Evolutionary conservation across 2,888 invertebrate genomes (phyloP), one percentile per base, ranked within the genome.

Genomic region (Heliconius sara): DNA sequence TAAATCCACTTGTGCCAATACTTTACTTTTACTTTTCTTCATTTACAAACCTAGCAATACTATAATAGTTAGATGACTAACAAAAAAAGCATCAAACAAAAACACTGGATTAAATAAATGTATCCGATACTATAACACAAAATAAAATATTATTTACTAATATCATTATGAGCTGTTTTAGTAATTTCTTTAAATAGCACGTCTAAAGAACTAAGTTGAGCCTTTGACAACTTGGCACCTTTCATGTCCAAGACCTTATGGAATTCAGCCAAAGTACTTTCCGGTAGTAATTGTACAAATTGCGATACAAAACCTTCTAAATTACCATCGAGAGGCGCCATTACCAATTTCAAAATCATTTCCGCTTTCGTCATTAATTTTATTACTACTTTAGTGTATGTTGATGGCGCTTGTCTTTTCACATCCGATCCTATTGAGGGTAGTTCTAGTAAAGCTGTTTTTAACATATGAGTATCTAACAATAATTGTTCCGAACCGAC

Each of bases 311-410:
- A 98, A 0, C 97, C 97, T 70, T 97, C 97, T 0, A 97, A 92
- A 9, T 91, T 89, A 0, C 90, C 90, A 84, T 98, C 98, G 27
- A 97, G 95, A 0, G 99, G 98, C 1, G 99, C 98, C 99, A 99
- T 99, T 0, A 99, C 99, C 52, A 99, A 96, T 95, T 99, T 99
- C n/a, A 99, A 95, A 65, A 99, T 98, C 98, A 99, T 99, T 92
- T 99, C 99, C 0, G 99, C 99, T 88, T 98, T 98, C 0, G 98
- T 98, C 99, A 99, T 99, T 60, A 99, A 96, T 93, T 97, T 97
- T 1, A 97, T 96, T 0, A 98, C 98, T 47, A 97, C 97, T 89
- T 97, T 97, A 0, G 97, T 97, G 83, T 97, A 99, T 82, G 98
- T 98, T 0, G 98, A 97, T 0, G 99, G 99, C 9, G 99, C 98